These are phyloP conservation scores for Myotis yumanensis DNA, from an alignment of 2,113 vertebrate species.

Conservation along the genomic window DNA sequence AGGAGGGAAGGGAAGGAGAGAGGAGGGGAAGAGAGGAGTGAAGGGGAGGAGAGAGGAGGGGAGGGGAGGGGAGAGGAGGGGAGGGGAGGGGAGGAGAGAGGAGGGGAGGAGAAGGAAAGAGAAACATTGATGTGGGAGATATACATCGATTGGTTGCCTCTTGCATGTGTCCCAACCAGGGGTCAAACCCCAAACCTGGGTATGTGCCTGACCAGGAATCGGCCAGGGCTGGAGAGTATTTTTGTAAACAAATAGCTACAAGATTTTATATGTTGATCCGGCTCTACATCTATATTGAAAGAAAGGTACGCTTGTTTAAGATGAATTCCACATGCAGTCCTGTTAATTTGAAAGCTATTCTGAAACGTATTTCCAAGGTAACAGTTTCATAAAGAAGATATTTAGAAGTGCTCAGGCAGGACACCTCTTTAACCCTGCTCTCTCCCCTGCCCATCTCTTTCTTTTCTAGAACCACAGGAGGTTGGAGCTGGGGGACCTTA, in stretches of 20 bases:
- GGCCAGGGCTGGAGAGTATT: neutral
- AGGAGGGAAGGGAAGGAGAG: too few relatives aligned
- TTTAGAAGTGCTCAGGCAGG: neutral
- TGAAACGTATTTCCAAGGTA: neutral
- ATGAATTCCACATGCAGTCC: neutral
- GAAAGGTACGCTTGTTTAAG: neutral
- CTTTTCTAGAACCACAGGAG: neutral
- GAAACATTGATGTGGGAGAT: neutral
- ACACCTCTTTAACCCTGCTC: neutral
- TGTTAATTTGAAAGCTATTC: neutral
- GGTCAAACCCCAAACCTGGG: neutral
- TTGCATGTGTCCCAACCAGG: neutral
- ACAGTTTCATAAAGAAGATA: neutral
- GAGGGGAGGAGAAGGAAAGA: neutral
- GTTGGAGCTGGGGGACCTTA: neutral
- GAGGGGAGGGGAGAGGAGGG: too few relatives aligned
- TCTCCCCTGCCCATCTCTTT: neutral
- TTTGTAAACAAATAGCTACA: neutral
- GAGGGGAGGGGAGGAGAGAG: neutral
- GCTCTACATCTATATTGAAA: neutral
- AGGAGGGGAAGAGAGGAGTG: too few relatives aligned
- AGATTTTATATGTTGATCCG: slow-evolving; percentile 16
- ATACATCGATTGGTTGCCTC: neutral
- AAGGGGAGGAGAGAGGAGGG: neutral
- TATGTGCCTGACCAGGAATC: neutral